Base-by-base conservation (phyloP, 1,140 invertebrate genomes). In the Drosophila biarmipes region DNA sequence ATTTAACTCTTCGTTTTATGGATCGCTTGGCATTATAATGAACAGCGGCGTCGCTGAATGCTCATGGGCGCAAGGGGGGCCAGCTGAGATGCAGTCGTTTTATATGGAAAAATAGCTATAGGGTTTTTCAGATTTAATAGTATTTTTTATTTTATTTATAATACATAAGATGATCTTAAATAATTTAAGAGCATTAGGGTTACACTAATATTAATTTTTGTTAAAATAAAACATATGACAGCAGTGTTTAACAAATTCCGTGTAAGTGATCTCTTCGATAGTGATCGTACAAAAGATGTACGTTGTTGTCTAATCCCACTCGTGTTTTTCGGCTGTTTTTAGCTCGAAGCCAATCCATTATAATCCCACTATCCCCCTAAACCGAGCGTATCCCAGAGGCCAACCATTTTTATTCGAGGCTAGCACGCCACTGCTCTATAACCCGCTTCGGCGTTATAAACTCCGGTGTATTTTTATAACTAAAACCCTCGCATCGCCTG, bases 1-100 rank as follows among this genome's bases (percentile, higher is more conserved):
- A 91, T 91, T 91, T 91, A 91, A 91, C 90, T 91, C 90, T 90
- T 91, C 90, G 90, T 91, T 91, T 91, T 91, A 91, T 91, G 90
- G 86, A 91, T 91, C 90, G 90, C 68, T 81, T 91, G 90, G 90
- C 73, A 91, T 91, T 91, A 91, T 91, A 91, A 89, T 85, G 80
- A 80, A 75, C 84, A 89, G 76, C 35, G 85, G 84, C 84, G 85
- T 80, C 55, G 85, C 66, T 73, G 66, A 40, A 48, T 51, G 49
- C 45, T 31, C 71, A 78, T 75, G 76, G 48, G 24, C 34, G 21
- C 38, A 3, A 21, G 37, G 17, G 45, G 57, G 17, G 2, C 8
- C 4, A 6, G 0, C 7, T 2, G 1, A 8, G 14, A 45, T 29
- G 24, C 24, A 5, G 4, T 24, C 4, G 7, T 12, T 29, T 31